Conservation (phyloP, 2,113 vertebrate genomes). For the Eidolon helvum region DNA sequence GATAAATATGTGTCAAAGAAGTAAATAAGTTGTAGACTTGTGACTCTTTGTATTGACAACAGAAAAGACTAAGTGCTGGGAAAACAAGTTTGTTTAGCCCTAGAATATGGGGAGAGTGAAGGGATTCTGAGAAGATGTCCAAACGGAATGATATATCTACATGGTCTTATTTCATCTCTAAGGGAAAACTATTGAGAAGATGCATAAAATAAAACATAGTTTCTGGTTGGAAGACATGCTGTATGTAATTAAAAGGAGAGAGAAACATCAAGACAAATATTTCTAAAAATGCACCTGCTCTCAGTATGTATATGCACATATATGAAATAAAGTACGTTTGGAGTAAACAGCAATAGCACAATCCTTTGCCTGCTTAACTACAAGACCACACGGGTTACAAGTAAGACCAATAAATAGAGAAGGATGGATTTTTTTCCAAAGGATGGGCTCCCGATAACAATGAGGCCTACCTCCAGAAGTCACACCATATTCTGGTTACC, state of each 20-base stretch:
- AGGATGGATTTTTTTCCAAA: neutral
- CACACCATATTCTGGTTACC: neutral
- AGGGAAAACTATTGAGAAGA: neutral
- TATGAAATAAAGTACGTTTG: neutral
- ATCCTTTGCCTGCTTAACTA: neutral
- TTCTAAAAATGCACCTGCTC: neutral
- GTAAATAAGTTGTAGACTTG: neutral
- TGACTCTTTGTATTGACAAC: neutral
- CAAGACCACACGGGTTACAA: neutral
- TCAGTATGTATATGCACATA: fast-evolving
- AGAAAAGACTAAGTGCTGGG: neutral
- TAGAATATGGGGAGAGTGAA: neutral
- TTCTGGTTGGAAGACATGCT: neutral
- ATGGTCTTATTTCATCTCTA: neutral
- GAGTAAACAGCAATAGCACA: neutral
- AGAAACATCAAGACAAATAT: neutral
- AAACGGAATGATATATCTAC: neutral
- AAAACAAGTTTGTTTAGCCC: neutral
- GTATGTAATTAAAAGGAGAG: neutral
- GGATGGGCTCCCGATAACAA: neutral
- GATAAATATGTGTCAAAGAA: neutral
- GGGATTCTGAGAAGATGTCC: neutral
- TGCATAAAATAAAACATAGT: neutral
- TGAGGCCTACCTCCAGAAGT: neutral
- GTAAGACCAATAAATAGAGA: neutral